phyloP scores from a whole-genome alignment of 2,888 invertebrate genomes.

The Plutella xylostella region DNA sequence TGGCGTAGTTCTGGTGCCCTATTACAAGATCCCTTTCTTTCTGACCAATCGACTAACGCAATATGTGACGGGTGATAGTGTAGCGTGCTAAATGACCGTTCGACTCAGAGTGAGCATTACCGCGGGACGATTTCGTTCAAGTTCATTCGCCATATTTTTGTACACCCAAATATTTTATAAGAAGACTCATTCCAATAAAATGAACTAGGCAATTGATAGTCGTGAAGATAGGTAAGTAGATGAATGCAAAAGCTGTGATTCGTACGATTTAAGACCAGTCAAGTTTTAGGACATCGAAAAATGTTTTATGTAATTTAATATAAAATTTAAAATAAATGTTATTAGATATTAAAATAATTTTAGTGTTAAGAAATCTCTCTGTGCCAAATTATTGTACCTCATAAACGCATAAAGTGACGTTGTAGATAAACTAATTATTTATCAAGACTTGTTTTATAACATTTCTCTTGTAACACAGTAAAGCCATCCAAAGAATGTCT shows the following conservation, averaged over 20 bases:
- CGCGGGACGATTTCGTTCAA: too few relatives aligned
- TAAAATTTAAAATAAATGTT: slow-evolving; percentile 50
- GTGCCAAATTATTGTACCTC: slow-evolving; percentile 88
- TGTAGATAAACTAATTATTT: slow-evolving; percentile 59
- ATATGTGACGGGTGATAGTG: slow-evolving; percentile 4
- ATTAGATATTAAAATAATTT: slow-evolving; percentile 55
- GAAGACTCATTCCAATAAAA: slow-evolving; percentile 51
- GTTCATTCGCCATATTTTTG: slow-evolving; percentile 51
- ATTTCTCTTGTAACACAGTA: slow-evolving; percentile 12
- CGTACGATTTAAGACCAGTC: slow-evolving; percentile 68
- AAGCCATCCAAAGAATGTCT: neutral
- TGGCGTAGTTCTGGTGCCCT: too few relatives aligned
- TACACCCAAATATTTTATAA: slow-evolving; percentile 38
- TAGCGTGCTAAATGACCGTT: neutral
- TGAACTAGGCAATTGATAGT: slow-evolving; percentile 45
- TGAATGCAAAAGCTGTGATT: slow-evolving; percentile 68
- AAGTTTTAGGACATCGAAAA: slow-evolving; percentile 68
- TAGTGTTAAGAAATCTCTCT: slow-evolving; percentile 73
- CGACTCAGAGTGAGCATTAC: too few relatives aligned
- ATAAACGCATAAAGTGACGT: slow-evolving; percentile 62
- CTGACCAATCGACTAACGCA: slow-evolving; percentile 5
- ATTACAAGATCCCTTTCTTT: too few relatives aligned
- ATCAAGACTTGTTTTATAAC: slow-evolving; percentile 45
- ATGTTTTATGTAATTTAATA: slow-evolving; percentile 59
- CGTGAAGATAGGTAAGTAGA: slow-evolving; percentile 60